Conservation (phyloP, 2,113 vertebrate genomes). For the Chunga burmeisteri region DNA sequence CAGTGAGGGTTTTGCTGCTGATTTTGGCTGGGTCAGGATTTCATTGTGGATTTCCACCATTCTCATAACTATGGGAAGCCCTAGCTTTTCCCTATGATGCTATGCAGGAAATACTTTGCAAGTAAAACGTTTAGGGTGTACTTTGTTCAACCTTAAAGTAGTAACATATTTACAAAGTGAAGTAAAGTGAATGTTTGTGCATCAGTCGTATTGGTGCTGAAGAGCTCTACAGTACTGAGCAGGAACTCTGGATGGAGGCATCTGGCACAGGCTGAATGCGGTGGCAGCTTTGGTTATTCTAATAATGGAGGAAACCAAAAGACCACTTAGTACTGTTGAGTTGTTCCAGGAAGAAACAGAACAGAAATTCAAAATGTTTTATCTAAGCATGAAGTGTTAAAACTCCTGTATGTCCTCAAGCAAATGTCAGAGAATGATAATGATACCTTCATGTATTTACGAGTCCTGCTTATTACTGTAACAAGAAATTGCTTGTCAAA, state of each 20-base stretch:
- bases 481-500: not conserved
- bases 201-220: accelerated
- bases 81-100: not conserved
- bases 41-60: not conserved
- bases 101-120: not conserved
- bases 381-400: not conserved
- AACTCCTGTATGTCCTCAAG: conserved; percentile 10
- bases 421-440: not conserved
- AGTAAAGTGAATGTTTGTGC: not conserved
- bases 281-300: not conserved
- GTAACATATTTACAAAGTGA: not conserved
- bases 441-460: not conserved
- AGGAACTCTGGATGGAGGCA: not conserved
- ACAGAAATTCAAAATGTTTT: not conserved
- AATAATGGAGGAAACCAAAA: not conserved
- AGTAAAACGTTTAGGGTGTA: not conserved
- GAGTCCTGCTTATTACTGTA: not conserved
- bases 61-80: not conserved
- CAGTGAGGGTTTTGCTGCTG: not conserved
- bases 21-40: not conserved
- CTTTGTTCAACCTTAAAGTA: not conserved
- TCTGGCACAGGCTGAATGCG: not conserved
- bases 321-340: not conserved
- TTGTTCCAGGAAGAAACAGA: not conserved
- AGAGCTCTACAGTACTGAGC: not conserved